Evolutionary conservation across 1,140 invertebrate species (phyloP).

Genomic region (Yoshiicerus persimilis): DNA sequence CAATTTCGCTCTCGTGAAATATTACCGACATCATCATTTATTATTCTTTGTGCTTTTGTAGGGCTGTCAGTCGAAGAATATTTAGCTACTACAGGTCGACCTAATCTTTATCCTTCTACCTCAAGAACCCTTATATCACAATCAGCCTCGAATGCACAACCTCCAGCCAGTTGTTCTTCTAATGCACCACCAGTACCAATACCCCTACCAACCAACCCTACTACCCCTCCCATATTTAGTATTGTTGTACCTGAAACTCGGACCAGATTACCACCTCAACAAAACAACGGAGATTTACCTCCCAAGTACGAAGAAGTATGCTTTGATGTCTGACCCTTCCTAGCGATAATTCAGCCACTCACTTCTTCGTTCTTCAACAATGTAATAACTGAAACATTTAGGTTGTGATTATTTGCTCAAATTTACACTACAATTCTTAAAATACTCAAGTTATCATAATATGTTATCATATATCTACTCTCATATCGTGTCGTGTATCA

Average conservation of each 20-base stretch:
- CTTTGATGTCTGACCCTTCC: conserved; percentile 38
- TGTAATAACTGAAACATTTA: conserved; percentile 17
- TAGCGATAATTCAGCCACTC: conserved; percentile 8
- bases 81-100: conserved; percentile 27
- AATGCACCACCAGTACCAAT: neutral
- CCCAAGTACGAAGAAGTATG: conserved; percentile 38
- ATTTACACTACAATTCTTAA: conserved; percentile 14
- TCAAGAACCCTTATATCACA: conserved; percentile 29
- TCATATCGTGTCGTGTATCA: conserved; percentile 12
- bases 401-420: conserved; percentile 22
- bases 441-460: conserved; percentile 23
- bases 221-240: conserved; percentile 32
- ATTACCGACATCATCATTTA: neutral
- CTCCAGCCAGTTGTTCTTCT: neutral
- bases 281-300: conserved; percentile 7
- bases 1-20: neutral
- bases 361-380: conserved; percentile 13
- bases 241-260: conserved; percentile 37
- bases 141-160: neutral
- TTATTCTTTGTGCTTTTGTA: neutral
- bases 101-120: conserved; percentile 38
- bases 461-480: conserved; percentile 10
- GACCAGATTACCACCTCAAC: conserved; percentile 12
- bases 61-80: conserved; percentile 36
- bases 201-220: neutral